Evolutionary conservation across 2,888 invertebrate species (phyloP).

Genomic region (Tryphoninae sp.): DNA sequence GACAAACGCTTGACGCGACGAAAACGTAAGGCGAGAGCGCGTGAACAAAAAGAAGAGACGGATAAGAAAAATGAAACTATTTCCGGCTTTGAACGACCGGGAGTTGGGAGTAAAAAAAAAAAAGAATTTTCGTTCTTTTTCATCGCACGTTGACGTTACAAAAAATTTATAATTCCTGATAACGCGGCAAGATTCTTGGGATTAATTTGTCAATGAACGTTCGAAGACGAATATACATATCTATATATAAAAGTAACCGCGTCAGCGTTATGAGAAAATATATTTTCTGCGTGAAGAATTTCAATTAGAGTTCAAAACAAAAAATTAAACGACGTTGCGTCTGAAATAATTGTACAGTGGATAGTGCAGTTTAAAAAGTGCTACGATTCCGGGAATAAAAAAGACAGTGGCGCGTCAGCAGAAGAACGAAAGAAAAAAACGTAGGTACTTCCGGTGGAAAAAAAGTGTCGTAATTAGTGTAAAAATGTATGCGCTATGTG

Average conservation of each 20-base stretch:
- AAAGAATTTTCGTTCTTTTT: not conserved
- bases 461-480: not conserved
- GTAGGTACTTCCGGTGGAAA: not conserved
- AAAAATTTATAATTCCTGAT: not conserved
- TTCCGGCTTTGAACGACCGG: not conserved
- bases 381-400: not conserved
- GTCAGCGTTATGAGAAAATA: constrained; percentile 9
- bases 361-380: not conserved
- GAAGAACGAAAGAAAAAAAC: not conserved
- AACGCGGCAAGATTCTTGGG: not conserved
- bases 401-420: constrained; percentile 7
- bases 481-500: too few species aligned
- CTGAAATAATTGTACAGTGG: not conserved
- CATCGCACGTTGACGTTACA: constrained; percentile 1
- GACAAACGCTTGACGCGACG: constrained; percentile 5
- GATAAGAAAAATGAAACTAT: constrained; percentile 2
- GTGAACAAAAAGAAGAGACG: not conserved
- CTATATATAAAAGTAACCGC: not conserved
- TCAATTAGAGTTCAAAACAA: not conserved
- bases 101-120: not conserved
- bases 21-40: too few species aligned
- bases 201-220: constrained; percentile 7
- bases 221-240: not conserved
- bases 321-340: not conserved
- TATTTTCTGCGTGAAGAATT: not conserved